Conservation (phyloP, 1,140 invertebrate species). For the Drosophila virilis region DNA sequence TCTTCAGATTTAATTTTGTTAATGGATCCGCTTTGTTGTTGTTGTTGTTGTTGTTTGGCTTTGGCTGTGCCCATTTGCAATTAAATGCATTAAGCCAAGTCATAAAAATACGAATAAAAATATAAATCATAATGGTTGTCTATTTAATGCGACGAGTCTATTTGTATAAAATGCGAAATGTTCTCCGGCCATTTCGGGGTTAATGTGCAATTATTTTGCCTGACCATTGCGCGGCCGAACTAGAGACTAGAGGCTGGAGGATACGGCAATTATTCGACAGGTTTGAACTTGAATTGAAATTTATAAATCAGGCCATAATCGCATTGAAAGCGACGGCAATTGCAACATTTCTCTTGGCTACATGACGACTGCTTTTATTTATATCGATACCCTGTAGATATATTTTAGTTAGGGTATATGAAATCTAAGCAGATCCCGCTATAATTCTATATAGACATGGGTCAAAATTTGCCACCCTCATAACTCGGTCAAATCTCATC, state of each 20-base stretch:
- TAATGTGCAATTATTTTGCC: constrained; percentile 53
- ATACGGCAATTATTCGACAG: constrained; percentile 11
- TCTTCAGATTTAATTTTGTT: constrained; percentile 74
- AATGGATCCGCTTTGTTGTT: constrained; percentile 60
- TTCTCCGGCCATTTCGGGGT: constrained; percentile 57
- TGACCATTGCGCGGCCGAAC: not conserved
- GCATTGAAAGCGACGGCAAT: constrained; percentile 33
- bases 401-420: not conserved
- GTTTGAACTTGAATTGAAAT: constrained; percentile 51
- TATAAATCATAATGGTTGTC: constrained; percentile 43
- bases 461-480: too few species aligned
- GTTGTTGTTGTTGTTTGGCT: constrained; percentile 2
- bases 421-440: too few species aligned
- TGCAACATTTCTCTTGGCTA: constrained; percentile 53
- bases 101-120: constrained; percentile 58
- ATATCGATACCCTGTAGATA: constrained; percentile 26
- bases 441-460: too few species aligned
- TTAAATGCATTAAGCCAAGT: constrained; percentile 68
- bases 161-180: constrained; percentile 33
- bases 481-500: too few species aligned
- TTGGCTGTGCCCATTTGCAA: constrained; percentile 47
- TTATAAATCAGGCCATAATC: constrained; percentile 26
- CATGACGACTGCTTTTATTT: constrained; percentile 53
- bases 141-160: constrained; percentile 13
- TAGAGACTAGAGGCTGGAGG: too few species aligned